These are phyloP conservation scores for Drosophila murphyi DNA, from an alignment of 1,140 invertebrate species.

Conservation along the genomic window DNA sequence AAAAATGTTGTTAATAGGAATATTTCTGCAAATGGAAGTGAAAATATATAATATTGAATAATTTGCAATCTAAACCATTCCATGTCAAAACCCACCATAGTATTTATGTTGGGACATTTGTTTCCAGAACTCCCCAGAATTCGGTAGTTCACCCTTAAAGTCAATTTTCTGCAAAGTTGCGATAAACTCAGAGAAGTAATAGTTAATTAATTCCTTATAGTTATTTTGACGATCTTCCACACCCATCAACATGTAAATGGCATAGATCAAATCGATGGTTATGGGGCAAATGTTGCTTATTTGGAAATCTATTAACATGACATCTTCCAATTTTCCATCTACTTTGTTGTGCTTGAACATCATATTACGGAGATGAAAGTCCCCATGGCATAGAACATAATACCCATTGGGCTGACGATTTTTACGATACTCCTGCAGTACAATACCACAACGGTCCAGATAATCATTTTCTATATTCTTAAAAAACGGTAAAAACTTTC, in stretches of 20 bases:
- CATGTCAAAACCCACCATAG: constrained; percentile 19
- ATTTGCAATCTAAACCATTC: not conserved
- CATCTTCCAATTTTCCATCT: constrained; percentile 44
- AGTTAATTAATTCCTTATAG: constrained; percentile 39
- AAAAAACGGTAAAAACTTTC: constrained; percentile 50
- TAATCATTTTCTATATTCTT: constrained; percentile 44
- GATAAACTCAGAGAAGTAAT: constrained; percentile 46
- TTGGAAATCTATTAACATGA: constrained; percentile 69
- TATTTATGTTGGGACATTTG: constrained; percentile 44
- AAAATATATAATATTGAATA: not conserved
- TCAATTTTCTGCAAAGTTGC: constrained; percentile 56
- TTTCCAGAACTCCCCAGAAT: constrained; percentile 35
- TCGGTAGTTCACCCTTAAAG: constrained; percentile 56
- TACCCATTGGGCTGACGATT: constrained; percentile 16
- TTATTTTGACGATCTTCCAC: constrained; percentile 46
- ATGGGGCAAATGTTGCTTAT: constrained; percentile 50
- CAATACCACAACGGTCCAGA: not conserved
- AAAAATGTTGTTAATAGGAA: constrained; percentile 51
- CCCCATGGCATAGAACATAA: constrained; percentile 64
- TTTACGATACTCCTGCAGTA: constrained; percentile 49
- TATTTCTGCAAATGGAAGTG: constrained; percentile 41
- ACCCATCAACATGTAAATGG: constrained; percentile 59
- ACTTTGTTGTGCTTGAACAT: constrained; percentile 58
- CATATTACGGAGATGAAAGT: constrained; percentile 66
- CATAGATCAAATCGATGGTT: constrained; percentile 59